Conservation (phyloP, 2,113 vertebrate species). For the Cavia porcellus region DNA sequence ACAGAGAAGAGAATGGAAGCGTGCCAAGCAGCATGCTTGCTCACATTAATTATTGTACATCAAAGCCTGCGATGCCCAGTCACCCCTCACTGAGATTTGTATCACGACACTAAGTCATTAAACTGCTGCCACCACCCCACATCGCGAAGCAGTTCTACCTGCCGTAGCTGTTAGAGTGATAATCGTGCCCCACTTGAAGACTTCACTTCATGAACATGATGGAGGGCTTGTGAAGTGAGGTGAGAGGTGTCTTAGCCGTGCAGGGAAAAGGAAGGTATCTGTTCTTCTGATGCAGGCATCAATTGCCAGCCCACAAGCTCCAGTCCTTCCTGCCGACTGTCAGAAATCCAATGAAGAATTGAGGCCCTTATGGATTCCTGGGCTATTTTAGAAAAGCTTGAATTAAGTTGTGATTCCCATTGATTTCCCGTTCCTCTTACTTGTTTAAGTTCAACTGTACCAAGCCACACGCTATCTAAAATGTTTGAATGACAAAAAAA, state of each 20-base stretch:
- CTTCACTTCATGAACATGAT: conserved; percentile 59
- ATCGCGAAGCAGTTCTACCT: conserved; percentile 65
- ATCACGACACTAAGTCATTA: conserved; percentile 72
- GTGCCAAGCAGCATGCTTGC: conserved; percentile 31
- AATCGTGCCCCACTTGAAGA: conserved; percentile 67
- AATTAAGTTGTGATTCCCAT: conserved; percentile 32
- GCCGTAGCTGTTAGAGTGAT: conserved; percentile 65
- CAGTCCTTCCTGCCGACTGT: background rate
- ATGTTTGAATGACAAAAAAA: background rate
- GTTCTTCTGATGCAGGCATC: background rate
- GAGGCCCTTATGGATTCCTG: conserved; percentile 48
- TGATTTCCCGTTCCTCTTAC: conserved; percentile 56
- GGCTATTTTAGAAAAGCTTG: conserved; percentile 11
- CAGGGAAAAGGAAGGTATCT: background rate
- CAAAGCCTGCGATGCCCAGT: conserved; percentile 31
- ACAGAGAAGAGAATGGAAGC: conserved; percentile 17
- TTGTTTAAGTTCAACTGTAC: background rate
- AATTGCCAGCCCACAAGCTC: background rate
- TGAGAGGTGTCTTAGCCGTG: conserved; percentile 30
- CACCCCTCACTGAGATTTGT: conserved; percentile 27
- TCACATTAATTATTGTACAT: conserved; percentile 56
- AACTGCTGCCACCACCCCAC: conserved; percentile 49
- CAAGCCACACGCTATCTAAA: background rate
- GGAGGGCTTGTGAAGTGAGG: conserved; percentile 60
- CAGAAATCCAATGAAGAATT: conserved; percentile 37